Evolutionary conservation across 2,797 vertebrate genomes (phyloP).

Genomic region (Channallabes apus): DNA sequence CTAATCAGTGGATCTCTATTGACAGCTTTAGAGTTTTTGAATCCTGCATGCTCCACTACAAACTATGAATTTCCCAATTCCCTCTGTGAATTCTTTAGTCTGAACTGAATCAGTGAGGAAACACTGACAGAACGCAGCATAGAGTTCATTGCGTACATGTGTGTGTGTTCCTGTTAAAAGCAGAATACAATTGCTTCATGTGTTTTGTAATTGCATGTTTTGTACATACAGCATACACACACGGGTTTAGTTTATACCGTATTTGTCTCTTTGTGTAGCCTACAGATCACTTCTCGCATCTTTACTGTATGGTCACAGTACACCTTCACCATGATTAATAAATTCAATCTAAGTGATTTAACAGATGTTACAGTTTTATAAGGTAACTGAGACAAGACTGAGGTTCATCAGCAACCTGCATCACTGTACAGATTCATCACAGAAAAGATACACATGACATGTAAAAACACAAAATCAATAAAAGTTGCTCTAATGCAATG

Average conservation of each 20-base stretch:
- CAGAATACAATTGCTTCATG: not conserved
- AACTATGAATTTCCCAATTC: no score
- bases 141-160: no score
- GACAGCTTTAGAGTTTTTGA: no score
- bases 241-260: not conserved
- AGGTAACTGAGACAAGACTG: not conserved
- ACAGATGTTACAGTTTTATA: no score
- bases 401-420: not conserved
- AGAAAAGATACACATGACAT: not conserved
- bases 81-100: no score
- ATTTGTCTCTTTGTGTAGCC: not conserved
- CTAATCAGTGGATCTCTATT: no score
- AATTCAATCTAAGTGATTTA: no score
- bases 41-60: no score
- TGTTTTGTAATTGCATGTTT: not conserved
- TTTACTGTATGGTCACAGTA: no score
- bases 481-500: not conserved
- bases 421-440: not conserved
- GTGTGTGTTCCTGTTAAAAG: not conserved
- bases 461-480: not conserved
- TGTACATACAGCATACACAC: not conserved
- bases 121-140: no score
- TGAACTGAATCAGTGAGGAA: no score
- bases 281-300: no score
- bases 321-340: not conserved